phyloP scores from a whole-genome alignment of 2,113 vertebrate species.

The Crypturellus undulatus region DNA sequence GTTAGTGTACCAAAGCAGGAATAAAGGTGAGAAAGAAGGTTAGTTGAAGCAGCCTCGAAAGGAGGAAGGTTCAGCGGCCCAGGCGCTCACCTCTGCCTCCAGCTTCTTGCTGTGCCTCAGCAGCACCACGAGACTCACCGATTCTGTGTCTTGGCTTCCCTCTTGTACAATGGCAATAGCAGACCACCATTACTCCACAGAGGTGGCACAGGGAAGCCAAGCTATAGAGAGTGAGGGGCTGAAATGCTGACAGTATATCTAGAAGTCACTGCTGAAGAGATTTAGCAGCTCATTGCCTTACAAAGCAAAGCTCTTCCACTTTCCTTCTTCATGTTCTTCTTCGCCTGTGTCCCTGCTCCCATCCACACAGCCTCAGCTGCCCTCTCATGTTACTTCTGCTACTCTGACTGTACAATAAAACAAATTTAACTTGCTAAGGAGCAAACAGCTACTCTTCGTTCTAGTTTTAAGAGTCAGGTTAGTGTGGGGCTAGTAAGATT shows the following conservation, averaged over 20 bases:
- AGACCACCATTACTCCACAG: rapidly evolving
- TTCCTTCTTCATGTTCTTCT: background rate
- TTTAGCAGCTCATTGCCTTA: background rate
- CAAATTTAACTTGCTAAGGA: background rate
- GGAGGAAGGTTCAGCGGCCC: background rate
- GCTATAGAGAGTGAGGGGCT: background rate
- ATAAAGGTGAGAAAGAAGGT: background rate
- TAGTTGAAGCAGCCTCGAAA: background rate
- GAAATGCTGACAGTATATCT: background rate
- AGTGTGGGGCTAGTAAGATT: background rate
- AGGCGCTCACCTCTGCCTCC: background rate
- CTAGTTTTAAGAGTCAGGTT: background rate
- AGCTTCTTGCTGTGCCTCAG: background rate
- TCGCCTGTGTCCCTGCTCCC: background rate
- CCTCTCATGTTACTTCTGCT: background rate
- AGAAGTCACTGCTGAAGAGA: background rate
- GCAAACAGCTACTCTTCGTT: background rate
- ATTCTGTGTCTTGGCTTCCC: background rate
- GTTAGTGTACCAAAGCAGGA: background rate
- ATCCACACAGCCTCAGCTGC: background rate
- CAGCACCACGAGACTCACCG: background rate
- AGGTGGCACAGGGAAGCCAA: background rate
- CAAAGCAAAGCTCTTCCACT: background rate
- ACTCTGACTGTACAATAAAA: background rate
- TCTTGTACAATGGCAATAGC: background rate